These are phyloP conservation scores for Pardalotus punctatus DNA, from an alignment of 2,113 vertebrate genomes.

Conservation along the genomic window DNA sequence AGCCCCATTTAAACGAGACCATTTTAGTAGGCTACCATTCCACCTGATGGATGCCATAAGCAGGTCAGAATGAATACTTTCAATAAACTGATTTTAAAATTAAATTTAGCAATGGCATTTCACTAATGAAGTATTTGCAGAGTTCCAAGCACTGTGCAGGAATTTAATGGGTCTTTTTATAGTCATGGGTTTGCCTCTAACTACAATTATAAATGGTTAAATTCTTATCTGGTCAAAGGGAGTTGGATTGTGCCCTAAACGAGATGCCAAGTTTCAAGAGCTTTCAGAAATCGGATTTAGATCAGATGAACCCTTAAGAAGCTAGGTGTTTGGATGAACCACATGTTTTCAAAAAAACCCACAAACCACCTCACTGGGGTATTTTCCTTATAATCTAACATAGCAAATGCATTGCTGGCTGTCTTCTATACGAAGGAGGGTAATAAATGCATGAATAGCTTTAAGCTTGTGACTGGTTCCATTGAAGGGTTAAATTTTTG, in stretches of 20 bases:
- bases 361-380: not conserved
- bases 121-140: not conserved
- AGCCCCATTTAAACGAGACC: not conserved
- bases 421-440: not conserved
- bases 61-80: not conserved
- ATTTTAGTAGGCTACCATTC: not conserved
- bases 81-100: not conserved
- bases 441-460: not conserved
- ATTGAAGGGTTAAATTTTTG: conserved; percentile 43
- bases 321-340: not conserved
- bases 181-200: not conserved
- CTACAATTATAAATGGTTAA: not conserved
- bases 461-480: not conserved
- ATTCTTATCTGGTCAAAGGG: not conserved
- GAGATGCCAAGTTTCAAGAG: not conserved
- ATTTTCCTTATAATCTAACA: not conserved
- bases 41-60: not conserved
- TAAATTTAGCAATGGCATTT: not conserved
- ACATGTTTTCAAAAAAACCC: not conserved
- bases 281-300: conserved; percentile 20
- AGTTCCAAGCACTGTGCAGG: not conserved
- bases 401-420: not conserved
- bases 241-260: not conserved
- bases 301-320: not conserved
- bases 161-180: not conserved